Base-by-base conservation (phyloP, 2,888 invertebrate genomes). In the Acrocyrtus sp. region DNA sequence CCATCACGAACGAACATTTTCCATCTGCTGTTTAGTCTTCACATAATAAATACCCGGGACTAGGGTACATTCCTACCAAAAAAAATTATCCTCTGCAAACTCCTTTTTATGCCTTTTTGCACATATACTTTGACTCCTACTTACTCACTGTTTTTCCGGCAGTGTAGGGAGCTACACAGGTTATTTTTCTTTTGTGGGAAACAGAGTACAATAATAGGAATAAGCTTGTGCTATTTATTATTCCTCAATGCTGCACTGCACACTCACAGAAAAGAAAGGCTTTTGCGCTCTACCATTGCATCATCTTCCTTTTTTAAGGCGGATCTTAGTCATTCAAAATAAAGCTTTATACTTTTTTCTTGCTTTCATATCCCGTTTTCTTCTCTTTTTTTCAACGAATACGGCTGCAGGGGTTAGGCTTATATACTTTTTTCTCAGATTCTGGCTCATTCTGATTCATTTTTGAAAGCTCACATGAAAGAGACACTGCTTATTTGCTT, bases 221-320 rank as follows among this genome's bases (percentile, higher is more conserved):
- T 27, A 65, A 29, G 53, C 47, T 65, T 26, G 45, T 54, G 54
- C 54, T 53, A 5, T 65, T 65, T 54, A 54, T 53, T 65, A 54
- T 47, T 29, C 34, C 12, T 34, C 34, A 12, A 54, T 66, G 65
- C 65, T 66, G 65, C 65, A 66, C 48, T 66, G 56, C 56, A 63
- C 54, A 63, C 53, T 34, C 17, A 29, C n/a, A 45, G 6, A 58
- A 48, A 8, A 41, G 34, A 34, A 66, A 56, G n/a, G 34, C 34
- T 34, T 34, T 34, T 34, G 6, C 34, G 56, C 47, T 63, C 29
- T 54, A 43, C 41, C 29, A 56, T 48, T 66, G 34, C 57, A 57
- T 39, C 57, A 57, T 57, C 57, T 57, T 53, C n/a, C 5, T n/a
- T 45, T 45, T 45, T 12, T 4, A 39, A 57, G 57, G 57, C 39